Evolutionary conservation across 2,888 invertebrate species (phyloP), one percentile per base, ranked within the genome.

Genomic region (Rhimphoctona megacephalus): DNA sequence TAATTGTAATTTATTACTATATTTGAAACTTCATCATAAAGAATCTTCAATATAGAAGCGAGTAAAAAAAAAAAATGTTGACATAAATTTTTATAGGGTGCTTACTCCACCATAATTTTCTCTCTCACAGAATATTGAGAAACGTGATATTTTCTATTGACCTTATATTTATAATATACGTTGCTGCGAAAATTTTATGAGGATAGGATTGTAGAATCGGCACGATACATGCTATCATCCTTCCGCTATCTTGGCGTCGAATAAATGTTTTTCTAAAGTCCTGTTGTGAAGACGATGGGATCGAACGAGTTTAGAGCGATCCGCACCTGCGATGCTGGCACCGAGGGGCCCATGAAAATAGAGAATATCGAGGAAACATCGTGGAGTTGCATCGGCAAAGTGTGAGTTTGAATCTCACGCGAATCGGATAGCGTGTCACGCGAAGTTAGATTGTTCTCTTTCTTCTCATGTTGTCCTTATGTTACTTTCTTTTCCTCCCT

Each of bases 381-480:
- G 39, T n/a, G 25, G 64, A 74, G 74, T 54, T 61, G 70, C 25
- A 54, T 22, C 25, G 3, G 33, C 64, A 33, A 17, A 52, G 61
- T 36, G 80, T 39, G 67, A 36, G 67, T 70, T 83, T 57, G 86
- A 86, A 86, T 86, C 83, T 86, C 86, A 73, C 67, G 80, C 86
- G 86, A 86, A 83, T 86, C 77, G 72, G 81, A 86, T 86, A 81
- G 52, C 83, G 61, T 81, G 80, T 81, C 81, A 77, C 69, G 73
- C 77, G 69, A 86, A 83, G 86, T 86, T 86, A 78, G 81, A 86
- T 81, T 81, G 83, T 83, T 80, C 80, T 57, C 72, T 76, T 66
- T 73, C 77, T 67, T 33, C 57, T 67, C 36, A 57, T 30, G 43
- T 77, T 70, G 43, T 78, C 36, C 57, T 76, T 52, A 66, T 78